phyloP scores from a whole-genome alignment of 2,797 vertebrate genomes.

The Manis crassicaudata region DNA sequence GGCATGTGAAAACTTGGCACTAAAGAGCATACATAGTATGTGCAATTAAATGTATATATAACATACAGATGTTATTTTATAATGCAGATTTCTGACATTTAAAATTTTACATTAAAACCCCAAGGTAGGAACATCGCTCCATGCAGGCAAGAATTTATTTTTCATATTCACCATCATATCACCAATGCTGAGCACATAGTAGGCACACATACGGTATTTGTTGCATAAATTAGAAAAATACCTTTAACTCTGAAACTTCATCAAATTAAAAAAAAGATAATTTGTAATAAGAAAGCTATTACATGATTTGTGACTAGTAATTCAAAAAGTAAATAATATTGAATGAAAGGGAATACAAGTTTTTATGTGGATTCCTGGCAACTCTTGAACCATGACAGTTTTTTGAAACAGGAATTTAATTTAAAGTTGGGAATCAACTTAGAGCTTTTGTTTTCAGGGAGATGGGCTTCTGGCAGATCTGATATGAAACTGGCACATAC shows the following conservation, averaged over 20 bases:
- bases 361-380: neutral
- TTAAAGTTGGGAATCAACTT: neutral
- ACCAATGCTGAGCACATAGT: neutral
- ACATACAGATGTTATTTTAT: neutral
- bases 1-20: neutral
- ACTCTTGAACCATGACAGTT: neutral
- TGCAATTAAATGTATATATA: neutral
- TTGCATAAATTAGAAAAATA: slow-evolving; percentile 43
- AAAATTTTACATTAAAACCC: neutral
- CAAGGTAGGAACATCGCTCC: neutral
- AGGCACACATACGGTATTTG: neutral
- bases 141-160: neutral
- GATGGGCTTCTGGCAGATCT: neutral
- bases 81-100: neutral
- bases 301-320: neutral
- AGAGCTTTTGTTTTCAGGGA: neutral
- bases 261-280: neutral
- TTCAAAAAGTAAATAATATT: neutral
- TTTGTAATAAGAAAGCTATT: neutral
- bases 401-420: neutral
- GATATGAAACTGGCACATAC: neutral
- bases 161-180: neutral
- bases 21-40: neutral
- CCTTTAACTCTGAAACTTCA: neutral
- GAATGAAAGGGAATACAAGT: neutral